Conservation (phyloP, 2,888 invertebrate genomes). For the Phymatocera aterrima region DNA sequence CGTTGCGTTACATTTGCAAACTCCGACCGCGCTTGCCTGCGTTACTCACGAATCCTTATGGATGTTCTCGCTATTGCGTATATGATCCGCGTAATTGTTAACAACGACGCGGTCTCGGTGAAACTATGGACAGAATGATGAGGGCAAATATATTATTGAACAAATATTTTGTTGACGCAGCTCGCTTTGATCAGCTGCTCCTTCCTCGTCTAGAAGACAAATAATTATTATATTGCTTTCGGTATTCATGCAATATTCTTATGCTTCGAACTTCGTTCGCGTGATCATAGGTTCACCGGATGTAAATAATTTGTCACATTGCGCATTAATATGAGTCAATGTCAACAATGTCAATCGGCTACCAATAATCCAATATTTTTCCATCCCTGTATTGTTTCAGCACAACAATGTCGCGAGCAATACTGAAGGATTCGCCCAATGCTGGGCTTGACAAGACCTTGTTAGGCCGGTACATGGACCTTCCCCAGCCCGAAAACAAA, state of each 20-base stretch:
- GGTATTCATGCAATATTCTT: too few relatives aligned
- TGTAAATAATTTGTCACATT: too few relatives aligned
- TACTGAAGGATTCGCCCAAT: conserved; percentile 86
- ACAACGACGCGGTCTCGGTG: not conserved
- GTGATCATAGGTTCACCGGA: too few relatives aligned
- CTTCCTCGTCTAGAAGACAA: too few relatives aligned
- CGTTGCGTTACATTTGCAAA: too few relatives aligned
- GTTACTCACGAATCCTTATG: too few relatives aligned
- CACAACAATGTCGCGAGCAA: conserved; percentile 67
- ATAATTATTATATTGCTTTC: too few relatives aligned
- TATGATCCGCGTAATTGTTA: not conserved
- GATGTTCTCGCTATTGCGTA: too few relatives aligned
- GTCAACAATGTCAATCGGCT: not conserved
- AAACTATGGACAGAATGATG: not conserved
- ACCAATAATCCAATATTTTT: not conserved
- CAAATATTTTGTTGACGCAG: not conserved
- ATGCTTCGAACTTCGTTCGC: too few relatives aligned
- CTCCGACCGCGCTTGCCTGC: too few relatives aligned
- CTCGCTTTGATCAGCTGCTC: conserved; percentile 12
- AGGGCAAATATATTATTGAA: not conserved
- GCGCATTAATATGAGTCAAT: too few relatives aligned
- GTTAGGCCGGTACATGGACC: conserved; percentile 83
- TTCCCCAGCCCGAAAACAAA: conserved; percentile 87
- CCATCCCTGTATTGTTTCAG: conserved; percentile 55
- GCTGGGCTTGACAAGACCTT: conserved; percentile 88